Evolutionary conservation across 2,888 invertebrate species (phyloP).

Genomic region (Escarpia spicata): DNA sequence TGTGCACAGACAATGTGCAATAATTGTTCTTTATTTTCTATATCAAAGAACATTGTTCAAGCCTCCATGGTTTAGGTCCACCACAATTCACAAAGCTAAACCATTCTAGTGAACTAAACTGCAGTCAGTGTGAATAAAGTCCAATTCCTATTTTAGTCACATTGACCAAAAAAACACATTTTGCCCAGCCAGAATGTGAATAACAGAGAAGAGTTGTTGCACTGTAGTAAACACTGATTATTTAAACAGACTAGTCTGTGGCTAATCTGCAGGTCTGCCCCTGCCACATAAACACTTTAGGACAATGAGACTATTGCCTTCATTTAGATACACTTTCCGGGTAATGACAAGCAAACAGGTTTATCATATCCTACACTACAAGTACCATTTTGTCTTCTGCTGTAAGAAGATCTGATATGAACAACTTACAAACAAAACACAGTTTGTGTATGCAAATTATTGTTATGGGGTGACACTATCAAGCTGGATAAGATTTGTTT

Average conservation of each 20-base stretch:
- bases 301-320: neutral
- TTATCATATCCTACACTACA: neutral
- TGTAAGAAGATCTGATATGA: neutral
- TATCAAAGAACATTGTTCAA: neutral
- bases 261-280: neutral
- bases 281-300: neutral
- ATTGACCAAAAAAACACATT: neutral
- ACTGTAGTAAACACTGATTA: slow-evolving; percentile 3
- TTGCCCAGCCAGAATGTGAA: neutral
- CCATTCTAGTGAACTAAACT: neutral
- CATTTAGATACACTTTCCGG: neutral
- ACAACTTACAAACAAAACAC: neutral
- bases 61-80: neutral
- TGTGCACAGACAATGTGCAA: too few relatives aligned
- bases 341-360: neutral
- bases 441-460: neutral
- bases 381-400: neutral
- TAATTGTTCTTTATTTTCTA: neutral
- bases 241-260: neutral
- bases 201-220: neutral
- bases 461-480: neutral
- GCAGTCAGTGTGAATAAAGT: neutral
- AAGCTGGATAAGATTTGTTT: too few relatives aligned
- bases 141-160: neutral
- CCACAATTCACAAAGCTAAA: neutral